These are phyloP conservation scores for Cataglyphis livida DNA, from an alignment of 2,888 invertebrate genomes.

Conservation along the genomic window DNA sequence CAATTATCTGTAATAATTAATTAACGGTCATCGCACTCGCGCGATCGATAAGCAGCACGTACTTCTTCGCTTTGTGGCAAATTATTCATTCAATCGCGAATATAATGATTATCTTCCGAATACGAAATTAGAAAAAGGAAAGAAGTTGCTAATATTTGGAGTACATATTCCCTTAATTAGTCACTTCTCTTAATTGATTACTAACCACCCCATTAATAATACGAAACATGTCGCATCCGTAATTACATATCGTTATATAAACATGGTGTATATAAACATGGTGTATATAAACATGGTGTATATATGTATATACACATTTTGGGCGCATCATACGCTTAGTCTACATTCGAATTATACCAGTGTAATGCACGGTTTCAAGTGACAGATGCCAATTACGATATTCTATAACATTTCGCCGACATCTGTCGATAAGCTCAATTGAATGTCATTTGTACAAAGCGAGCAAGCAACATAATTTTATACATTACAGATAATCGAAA, in stretches of 20 bases:
- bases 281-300: too few relatives aligned
- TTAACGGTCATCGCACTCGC: conserved; percentile 19
- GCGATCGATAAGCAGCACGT: conserved; percentile 26
- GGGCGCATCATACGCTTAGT: background rate
- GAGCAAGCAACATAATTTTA: background rate
- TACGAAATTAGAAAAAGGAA: background rate
- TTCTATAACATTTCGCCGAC: conserved; percentile 11
- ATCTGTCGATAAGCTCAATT: background rate
- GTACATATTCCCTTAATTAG: conserved; percentile 55
- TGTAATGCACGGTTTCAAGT: background rate
- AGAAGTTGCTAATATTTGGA: background rate
- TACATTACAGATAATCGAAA: background rate
- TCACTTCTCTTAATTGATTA: background rate
- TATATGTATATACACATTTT: background rate
- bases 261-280: background rate
- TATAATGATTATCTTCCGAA: conserved; percentile 8
- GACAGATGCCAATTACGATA: background rate
- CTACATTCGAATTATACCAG: background rate
- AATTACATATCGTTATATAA: conserved; percentile 46
- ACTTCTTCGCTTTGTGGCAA: background rate
- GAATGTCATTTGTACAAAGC: background rate
- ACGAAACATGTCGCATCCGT: conserved; percentile 22
- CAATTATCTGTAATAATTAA: conserved; percentile 30
- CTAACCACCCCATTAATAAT: background rate
- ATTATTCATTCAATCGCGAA: background rate